phyloP scores from a whole-genome alignment of 2,797 vertebrate species.

The Chrysocyon brachyurus region DNA sequence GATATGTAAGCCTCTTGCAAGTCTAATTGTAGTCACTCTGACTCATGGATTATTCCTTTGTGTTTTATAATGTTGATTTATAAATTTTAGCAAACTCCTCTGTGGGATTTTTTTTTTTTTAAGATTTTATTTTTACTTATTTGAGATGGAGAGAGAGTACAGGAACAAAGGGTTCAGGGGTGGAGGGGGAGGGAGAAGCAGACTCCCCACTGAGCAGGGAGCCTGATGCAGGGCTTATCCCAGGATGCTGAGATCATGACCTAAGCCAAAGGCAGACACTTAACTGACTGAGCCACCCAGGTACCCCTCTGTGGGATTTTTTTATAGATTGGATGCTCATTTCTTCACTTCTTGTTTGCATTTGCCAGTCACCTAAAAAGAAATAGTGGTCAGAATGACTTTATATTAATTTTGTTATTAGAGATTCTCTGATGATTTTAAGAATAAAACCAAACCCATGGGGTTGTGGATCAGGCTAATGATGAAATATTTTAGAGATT shows the following conservation, averaged over 20 bases:
- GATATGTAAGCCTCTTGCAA: neutral
- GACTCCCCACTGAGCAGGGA: too few relatives aligned
- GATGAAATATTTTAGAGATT: neutral
- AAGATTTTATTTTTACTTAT: too few relatives aligned
- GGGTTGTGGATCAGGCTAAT: neutral
- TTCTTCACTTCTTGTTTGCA: neutral
- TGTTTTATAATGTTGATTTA: conserved; percentile 34
- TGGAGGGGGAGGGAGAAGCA: too few relatives aligned
- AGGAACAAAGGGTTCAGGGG: too few relatives aligned
- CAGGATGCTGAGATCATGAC: too few relatives aligned
- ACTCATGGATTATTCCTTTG: neutral
- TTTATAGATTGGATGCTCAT: neutral
- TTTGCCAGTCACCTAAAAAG: conserved; percentile 8
- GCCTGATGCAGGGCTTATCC: too few relatives aligned
- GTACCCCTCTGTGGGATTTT: neutral
- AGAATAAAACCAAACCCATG: neutral
- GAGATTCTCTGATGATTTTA: neutral
- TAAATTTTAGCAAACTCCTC: conserved; percentile 32
- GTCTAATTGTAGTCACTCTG: neutral
- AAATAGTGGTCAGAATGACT: conserved; percentile 17
- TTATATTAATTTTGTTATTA: conserved; percentile 21
- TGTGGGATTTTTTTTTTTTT: neutral
- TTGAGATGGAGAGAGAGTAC: too few relatives aligned
- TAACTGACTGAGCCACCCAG: too few relatives aligned
- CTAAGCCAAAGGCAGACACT: too few relatives aligned